A percentile compares a stretch with the other conserved stretches of the same genome.
Evolutionary conservation across 2,888 invertebrate species (phyloP).

Genomic region (Acanthacorydalis orientalis): DNA sequence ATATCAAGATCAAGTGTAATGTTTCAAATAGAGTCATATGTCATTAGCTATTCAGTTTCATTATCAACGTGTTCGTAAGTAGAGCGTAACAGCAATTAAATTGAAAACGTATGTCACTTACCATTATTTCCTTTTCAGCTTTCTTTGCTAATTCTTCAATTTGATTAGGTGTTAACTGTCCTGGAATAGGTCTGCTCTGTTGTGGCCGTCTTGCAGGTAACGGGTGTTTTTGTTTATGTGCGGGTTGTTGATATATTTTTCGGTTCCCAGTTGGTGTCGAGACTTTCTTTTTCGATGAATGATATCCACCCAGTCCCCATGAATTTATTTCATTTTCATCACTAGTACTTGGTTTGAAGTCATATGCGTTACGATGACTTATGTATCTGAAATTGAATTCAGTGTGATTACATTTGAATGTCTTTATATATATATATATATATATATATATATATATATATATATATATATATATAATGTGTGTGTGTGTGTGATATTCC

Average conservation of each 20-base stretch:
- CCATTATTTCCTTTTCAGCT: constrained; percentile 43
- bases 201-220: constrained; percentile 9
- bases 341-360: constrained; percentile 19
- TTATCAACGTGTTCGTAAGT: too few species aligned
- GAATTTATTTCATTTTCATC: constrained; percentile 42
- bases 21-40: too few species aligned
- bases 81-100: too few species aligned
- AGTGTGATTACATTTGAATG: background rate
- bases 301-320: constrained; percentile 34
- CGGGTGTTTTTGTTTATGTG: background rate
- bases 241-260: background rate
- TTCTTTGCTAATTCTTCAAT: constrained; percentile 30
- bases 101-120: constrained; percentile 18
- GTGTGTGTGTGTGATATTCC: too few species aligned
- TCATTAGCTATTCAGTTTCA: too few species aligned
- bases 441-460: constrained; percentile 3
- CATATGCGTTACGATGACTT: constrained; percentile 7
- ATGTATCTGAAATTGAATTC: constrained; percentile 7
- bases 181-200: constrained; percentile 22
- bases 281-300: background rate
- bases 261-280: background rate
- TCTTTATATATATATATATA: constrained; percentile 2
- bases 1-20: too few species aligned
- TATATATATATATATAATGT: constrained; percentile 1
- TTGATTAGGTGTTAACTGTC: constrained; percentile 25